phyloP scores from a whole-genome alignment of 2,888 invertebrate genomes.

The Alentia gelatinosa region DNA sequence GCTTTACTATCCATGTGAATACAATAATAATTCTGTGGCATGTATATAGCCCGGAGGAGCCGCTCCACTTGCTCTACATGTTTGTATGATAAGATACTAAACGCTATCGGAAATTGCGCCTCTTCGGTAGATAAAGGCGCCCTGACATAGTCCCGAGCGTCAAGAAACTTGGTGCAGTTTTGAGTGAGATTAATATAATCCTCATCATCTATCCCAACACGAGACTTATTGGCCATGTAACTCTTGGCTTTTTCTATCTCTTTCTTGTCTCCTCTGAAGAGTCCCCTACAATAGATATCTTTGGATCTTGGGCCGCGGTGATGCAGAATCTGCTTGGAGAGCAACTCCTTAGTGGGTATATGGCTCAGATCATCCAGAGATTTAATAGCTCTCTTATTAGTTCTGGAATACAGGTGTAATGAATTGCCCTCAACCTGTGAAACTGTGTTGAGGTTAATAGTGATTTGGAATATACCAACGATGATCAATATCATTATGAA shows the following conservation, averaged over 20 bases:
- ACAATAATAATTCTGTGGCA: conserved; percentile 77
- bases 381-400: not conserved
- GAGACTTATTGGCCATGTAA: not conserved
- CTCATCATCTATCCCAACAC: not conserved
- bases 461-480: not conserved
- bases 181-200: conserved; percentile 57
- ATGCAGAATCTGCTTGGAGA: not conserved
- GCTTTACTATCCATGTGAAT: conserved; percentile 76
- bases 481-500: not conserved
- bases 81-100: conserved; percentile 72
- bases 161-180: conserved; percentile 62
- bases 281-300: not conserved
- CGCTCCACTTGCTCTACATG: conserved; percentile 72
- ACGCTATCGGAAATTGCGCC: conserved; percentile 73
- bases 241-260: not conserved
- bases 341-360: not conserved
- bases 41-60: conserved; percentile 73
- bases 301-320: not conserved
- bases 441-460: not conserved
- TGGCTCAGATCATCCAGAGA: not conserved
- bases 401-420: not conserved
- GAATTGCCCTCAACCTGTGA: not conserved
- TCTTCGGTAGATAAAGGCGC: conserved; percentile 64
- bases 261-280: conserved; percentile 2
- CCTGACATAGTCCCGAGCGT: conserved; percentile 59